These are phyloP conservation scores for Potorous gilbertii DNA, from an alignment of 2,797 vertebrate genomes.

Conservation along the genomic window DNA sequence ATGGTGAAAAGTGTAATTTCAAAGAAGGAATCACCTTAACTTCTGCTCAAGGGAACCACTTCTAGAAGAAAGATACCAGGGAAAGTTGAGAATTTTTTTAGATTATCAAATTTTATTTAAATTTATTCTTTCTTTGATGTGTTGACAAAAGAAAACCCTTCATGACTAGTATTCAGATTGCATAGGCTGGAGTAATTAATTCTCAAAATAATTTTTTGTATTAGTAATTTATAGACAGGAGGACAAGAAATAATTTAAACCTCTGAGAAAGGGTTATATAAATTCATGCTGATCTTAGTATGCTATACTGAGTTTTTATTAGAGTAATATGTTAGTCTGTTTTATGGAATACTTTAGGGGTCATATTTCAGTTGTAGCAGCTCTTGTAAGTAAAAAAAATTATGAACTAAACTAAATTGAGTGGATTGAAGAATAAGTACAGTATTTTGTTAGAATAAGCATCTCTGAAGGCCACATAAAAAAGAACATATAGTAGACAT, in stretches of 20 bases:
- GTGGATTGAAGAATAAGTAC: constrained; percentile 6
- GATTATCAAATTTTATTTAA: constrained; percentile 33
- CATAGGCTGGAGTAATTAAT: background rate
- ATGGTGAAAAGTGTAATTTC: background rate
- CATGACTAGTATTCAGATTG: background rate
- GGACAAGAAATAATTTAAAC: background rate
- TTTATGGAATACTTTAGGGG: constrained; percentile 69
- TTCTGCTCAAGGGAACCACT: background rate
- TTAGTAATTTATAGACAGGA: background rate
- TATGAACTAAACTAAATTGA: constrained; percentile 28
- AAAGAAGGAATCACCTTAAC: background rate
- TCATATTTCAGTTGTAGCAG: constrained; percentile 60
- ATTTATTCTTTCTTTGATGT: background rate
- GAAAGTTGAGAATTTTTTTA: constrained; percentile 25
- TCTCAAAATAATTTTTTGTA: constrained; percentile 11
- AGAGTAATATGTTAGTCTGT: constrained; percentile 56
- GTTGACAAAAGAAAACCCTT: constrained; percentile 10
- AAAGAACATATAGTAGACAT: background rate
- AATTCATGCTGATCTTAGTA: constrained; percentile 36
- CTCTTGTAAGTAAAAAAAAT: constrained; percentile 47
- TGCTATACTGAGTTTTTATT: constrained; percentile 51
- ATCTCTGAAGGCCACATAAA: background rate
- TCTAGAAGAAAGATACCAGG: background rate
- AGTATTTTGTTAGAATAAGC: background rate
- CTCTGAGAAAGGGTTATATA: background rate